Evolutionary conservation across 2,888 invertebrate species (phyloP).

Genomic region (Tubulanus polymorphus): DNA sequence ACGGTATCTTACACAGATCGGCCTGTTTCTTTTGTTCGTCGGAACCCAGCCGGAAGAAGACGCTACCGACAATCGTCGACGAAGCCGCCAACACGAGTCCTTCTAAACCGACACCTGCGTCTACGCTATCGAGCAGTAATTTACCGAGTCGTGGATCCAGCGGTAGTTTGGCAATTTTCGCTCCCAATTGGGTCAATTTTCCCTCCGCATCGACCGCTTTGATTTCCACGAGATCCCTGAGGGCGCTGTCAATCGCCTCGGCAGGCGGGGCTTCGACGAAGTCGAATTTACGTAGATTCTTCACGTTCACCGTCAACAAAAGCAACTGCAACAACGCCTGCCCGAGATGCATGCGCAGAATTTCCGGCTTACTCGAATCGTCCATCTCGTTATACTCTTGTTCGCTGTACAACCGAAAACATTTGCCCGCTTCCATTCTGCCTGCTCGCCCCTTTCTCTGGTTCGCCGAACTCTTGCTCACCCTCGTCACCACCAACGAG

Average conservation of each 20-base stretch:
- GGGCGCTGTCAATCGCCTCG: conserved; percentile 32
- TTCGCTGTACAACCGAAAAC: conserved; percentile 48
- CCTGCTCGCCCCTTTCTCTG: conserved; percentile 54
- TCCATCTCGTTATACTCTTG: conserved; percentile 40
- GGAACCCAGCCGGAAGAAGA: conserved; percentile 39
- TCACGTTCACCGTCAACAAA: conserved; percentile 42
- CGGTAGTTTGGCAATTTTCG: conserved; percentile 39
- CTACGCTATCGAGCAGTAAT: conserved; percentile 28
- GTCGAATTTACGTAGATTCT: conserved; percentile 34
- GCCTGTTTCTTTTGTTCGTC: conserved; percentile 31
- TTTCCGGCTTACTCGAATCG: conserved; percentile 42
- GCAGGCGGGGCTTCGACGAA: conserved; percentile 43
- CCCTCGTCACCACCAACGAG: conserved; percentile 30
- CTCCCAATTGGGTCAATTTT: conserved; percentile 39
- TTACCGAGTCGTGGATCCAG: conserved; percentile 41
- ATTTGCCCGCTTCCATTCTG: conserved; percentile 46
- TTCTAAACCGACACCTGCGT: conserved; percentile 30
- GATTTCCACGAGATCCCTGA: conserved; percentile 31
- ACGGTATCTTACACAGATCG: conserved; percentile 31
- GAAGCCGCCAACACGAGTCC: conserved; percentile 39
- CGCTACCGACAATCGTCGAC: conserved; percentile 30
- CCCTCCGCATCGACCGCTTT: conserved; percentile 31
- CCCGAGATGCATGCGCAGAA: conserved; percentile 39
- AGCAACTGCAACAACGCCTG: conserved; percentile 43
- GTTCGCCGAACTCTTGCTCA: conserved; percentile 49